Evolutionary conservation across 2,113 vertebrate species (phyloP).

Genomic region (Tachysurus fulvidraco): DNA sequence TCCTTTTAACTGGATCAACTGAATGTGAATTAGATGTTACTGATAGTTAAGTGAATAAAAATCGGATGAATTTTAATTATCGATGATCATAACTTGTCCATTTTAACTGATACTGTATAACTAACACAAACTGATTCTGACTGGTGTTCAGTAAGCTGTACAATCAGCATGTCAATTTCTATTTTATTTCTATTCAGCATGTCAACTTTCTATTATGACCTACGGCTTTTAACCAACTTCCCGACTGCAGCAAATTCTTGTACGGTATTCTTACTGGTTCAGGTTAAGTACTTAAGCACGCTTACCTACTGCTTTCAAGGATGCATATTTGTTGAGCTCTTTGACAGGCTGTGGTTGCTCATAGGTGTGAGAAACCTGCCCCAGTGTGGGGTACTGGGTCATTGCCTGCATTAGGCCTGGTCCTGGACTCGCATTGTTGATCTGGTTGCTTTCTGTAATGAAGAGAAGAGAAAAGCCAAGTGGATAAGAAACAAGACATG

Average conservation of each 20-base stretch:
- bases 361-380: constrained; percentile 90
- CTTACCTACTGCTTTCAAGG: constrained; percentile 97
- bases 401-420: constrained; percentile 73
- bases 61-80: neutral
- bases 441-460: constrained; percentile 85
- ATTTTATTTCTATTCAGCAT: neutral
- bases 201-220: neutral
- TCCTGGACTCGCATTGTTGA: constrained; percentile 91
- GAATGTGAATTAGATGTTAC: neutral
- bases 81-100: too few relatives aligned
- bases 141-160: neutral
- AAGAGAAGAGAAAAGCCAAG: constrained; percentile 25
- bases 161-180: neutral
- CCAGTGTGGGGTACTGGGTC: constrained; percentile 76
- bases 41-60: neutral
- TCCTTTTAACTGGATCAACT: neutral
- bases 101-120: neutral
- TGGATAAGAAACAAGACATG: neutral
- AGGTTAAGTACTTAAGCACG: neutral
- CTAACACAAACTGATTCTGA: neutral
- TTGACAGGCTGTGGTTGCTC: constrained; percentile 87
- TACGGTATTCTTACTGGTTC: neutral
- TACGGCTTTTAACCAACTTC: neutral
- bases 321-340: constrained; percentile 96
- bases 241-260: neutral